These are phyloP conservation scores for Phaonia tiefii DNA, from an alignment of 2,888 invertebrate species.

Conservation along the genomic window DNA sequence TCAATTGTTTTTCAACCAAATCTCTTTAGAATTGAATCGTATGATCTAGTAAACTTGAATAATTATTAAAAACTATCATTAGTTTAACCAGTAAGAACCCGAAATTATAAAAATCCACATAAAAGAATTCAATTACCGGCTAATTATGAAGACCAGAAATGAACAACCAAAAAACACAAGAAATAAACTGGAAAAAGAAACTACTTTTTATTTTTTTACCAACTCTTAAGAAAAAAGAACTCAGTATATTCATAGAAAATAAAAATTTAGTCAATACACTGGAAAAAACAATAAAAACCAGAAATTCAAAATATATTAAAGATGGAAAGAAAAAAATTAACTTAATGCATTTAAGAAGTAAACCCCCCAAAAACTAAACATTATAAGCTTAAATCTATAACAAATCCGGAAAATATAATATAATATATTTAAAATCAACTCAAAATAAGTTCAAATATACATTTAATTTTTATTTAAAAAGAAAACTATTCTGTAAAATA, in stretches of 20 bases:
- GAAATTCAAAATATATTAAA: neutral
- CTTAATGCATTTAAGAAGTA: constrained; percentile 33
- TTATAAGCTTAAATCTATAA: constrained; percentile 38
- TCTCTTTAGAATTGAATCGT: too few species aligned
- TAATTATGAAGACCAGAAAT: neutral
- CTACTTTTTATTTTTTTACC: constrained; percentile 17
- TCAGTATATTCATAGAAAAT: neutral
- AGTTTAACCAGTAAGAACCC: too few species aligned
- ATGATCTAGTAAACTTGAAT: too few species aligned
- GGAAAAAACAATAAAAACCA: constrained; percentile 25
- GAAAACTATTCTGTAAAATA: constrained; percentile 1
- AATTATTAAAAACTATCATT: too few species aligned
- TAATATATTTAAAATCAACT: constrained; percentile 6
- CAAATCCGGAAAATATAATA: constrained; percentile 17
- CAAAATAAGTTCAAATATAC: constrained; percentile 58
- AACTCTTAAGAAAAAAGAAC: neutral
- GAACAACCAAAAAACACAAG: neutral
- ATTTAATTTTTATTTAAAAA: constrained; percentile 49
- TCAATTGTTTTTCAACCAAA: too few species aligned
- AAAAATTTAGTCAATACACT: constrained; percentile 15
- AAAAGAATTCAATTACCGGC: constrained; percentile 7
- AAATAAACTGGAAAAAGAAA: too few species aligned
- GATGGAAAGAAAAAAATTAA: too few species aligned
- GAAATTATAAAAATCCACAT: too few species aligned
- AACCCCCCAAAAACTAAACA: neutral